Conservation (phyloP, 2,113 vertebrate species). For the Bufo bufo region DNA sequence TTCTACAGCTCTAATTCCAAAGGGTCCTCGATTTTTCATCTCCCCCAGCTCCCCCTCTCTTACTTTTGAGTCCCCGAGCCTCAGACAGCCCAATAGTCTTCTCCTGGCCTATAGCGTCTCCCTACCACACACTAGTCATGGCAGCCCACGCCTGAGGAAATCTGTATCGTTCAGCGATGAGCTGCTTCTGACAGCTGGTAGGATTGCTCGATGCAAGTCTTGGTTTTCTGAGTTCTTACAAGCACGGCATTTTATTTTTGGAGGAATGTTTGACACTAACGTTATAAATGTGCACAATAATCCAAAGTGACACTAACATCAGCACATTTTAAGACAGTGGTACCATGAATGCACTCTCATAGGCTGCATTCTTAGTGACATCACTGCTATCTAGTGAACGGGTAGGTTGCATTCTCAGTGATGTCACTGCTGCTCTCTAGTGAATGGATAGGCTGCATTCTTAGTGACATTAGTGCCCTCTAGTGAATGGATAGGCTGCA, state of each 20-base stretch:
- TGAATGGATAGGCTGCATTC: no score
- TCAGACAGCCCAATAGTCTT: constrained; percentile 80
- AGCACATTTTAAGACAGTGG: not conserved
- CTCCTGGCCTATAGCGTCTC: constrained; percentile 76
- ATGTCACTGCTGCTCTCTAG: no score
- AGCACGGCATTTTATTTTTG: constrained; percentile 14
- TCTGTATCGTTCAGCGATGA: constrained; percentile 97
- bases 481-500: no score
- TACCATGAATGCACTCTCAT: not conserved
- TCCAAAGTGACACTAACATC: not conserved
- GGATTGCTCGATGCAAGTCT: constrained; percentile 65
- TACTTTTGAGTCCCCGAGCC: constrained; percentile 80
- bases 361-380: no score
- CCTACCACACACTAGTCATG: constrained; percentile 80
- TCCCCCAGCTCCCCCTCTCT: constrained; percentile 89
- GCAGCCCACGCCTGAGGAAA: constrained; percentile 94
- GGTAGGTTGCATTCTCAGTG: no score
- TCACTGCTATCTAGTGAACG: no score
- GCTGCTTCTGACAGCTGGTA: constrained; percentile 92
- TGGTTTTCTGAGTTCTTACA: constrained; percentile 18
- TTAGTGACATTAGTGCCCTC: not conserved
- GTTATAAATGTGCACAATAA: not conserved
- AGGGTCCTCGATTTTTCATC: constrained; percentile 85
- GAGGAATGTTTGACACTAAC: no score
- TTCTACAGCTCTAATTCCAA: constrained; percentile 78